Conservation (phyloP, 2,888 invertebrate genomes). For the Noctua pronuba region DNA sequence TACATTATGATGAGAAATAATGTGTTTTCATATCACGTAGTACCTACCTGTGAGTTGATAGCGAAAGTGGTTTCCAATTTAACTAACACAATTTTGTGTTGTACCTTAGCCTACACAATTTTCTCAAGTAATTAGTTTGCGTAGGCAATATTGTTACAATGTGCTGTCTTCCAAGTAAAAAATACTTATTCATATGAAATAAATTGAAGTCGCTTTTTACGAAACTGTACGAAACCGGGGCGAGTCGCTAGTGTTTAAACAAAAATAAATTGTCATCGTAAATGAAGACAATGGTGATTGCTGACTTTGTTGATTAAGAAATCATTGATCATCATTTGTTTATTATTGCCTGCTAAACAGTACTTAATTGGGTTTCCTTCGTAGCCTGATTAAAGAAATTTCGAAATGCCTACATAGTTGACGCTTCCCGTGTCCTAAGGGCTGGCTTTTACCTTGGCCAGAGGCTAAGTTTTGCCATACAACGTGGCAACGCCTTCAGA, state of each 20-base stretch:
- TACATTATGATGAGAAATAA: slow-evolving; percentile 20
- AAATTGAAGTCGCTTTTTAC: background rate
- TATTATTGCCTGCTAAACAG: background rate
- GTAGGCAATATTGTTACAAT: slow-evolving; percentile 24
- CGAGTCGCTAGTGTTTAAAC: background rate
- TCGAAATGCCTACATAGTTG: too few species aligned
- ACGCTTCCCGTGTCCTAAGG: too few species aligned
- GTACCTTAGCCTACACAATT: slow-evolving; percentile 14
- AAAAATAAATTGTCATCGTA: slow-evolving; percentile 6
- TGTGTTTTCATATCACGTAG: slow-evolving; percentile 24
- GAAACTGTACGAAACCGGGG: background rate
- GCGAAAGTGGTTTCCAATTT: slow-evolving; percentile 34
- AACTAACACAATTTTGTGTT: slow-evolving; percentile 27
- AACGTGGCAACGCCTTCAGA: too few species aligned
- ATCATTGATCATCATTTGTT: slow-evolving; percentile 15
- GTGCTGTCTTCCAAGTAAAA: slow-evolving; percentile 17
- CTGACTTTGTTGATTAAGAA: slow-evolving; percentile 13
- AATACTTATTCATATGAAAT: background rate
- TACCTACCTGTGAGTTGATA: slow-evolving; percentile 8
- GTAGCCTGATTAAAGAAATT: too few species aligned
- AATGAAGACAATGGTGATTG: slow-evolving; percentile 7
- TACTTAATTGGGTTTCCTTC: too few species aligned
- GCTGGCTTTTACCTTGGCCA: too few species aligned
- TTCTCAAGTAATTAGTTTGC: slow-evolving; percentile 25
- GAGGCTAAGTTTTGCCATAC: too few species aligned